Conservation (phyloP, 2,888 invertebrate genomes). For the Tethea ocularis region DNA sequence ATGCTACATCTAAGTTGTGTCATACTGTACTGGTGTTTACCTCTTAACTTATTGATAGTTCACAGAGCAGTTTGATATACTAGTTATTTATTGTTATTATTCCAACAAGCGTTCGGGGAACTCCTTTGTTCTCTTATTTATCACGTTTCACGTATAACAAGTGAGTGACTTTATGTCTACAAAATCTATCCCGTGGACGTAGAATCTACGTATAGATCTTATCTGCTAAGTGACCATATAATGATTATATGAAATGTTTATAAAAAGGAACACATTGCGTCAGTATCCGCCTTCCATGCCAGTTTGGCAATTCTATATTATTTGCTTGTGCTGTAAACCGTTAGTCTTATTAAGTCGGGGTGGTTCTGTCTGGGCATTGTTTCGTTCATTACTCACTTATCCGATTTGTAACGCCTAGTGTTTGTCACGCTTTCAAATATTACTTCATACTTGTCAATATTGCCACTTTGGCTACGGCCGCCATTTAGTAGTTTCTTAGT, state of each 20-base stretch:
- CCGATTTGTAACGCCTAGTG: conserved; percentile 29
- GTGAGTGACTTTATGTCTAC: too few relatives aligned
- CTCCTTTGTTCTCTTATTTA: neutral
- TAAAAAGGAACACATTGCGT: neutral
- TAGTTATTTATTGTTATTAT: conserved; percentile 16
- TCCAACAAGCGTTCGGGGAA: conserved; percentile 8
- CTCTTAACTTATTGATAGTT: conserved; percentile 16
- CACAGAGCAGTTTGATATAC: too few relatives aligned
- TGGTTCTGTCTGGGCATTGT: conserved; percentile 13
- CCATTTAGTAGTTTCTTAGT: neutral
- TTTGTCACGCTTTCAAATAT: conserved; percentile 48
- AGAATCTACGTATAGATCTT: neutral
- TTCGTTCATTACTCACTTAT: conserved; percentile 17
- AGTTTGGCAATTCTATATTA: neutral
- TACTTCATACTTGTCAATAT: conserved; percentile 27
- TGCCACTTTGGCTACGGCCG: conserved; percentile 12
- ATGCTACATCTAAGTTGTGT: too few relatives aligned
- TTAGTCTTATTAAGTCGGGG: neutral
- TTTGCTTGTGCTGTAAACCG: neutral
- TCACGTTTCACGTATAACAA: neutral
- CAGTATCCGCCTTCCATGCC: neutral
- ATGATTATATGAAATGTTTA: too few relatives aligned
- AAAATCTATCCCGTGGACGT: neutral
- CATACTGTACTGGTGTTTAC: conserved; percentile 14
- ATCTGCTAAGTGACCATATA: neutral